Percentiles rank a stretch among this genome's conserved stretches.
These are phyloP conservation scores for Austrolebias charrua DNA, from an alignment of 2,797 vertebrate genomes.

Conservation along the genomic window DNA sequence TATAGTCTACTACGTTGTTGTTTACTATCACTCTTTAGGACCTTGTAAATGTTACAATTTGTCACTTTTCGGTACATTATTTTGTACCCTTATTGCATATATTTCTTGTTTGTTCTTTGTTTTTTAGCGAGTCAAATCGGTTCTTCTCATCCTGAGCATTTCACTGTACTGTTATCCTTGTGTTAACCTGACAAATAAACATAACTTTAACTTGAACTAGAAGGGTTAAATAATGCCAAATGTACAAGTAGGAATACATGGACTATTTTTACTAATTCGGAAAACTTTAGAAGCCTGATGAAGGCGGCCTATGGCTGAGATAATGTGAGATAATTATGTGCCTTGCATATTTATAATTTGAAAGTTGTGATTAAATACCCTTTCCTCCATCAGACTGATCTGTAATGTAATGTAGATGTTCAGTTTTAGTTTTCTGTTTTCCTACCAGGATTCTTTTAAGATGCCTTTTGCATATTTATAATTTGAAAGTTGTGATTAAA, in stretches of 20 bases:
- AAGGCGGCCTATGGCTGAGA: constrained; percentile 31
- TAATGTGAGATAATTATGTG: constrained; percentile 17
- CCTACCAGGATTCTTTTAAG: constrained; percentile 51
- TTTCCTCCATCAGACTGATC: constrained; percentile 14
- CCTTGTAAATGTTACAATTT: no score
- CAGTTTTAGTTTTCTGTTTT: neutral
- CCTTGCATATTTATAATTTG: constrained; percentile 10
- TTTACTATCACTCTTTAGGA: no score
- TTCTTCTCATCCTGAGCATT: no score
- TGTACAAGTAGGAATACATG: constrained; percentile 31
- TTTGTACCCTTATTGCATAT: no score
- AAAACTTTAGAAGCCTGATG: constrained; percentile 26
- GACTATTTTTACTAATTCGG: constrained; percentile 25
- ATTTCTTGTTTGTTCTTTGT: no score
- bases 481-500: constrained; percentile 7
- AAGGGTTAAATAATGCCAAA: constrained; percentile 44
- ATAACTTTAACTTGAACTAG: no score
- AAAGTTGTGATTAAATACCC: neutral
- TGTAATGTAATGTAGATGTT: constrained; percentile 14
- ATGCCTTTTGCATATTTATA: no score
- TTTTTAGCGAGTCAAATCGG: no score
- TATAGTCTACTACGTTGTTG: no score
- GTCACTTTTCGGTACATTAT: no score
- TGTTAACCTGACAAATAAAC: no score
- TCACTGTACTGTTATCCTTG: no score